Evolutionary conservation across 2,113 vertebrate species (phyloP).

Genomic region (Nannobrachium achirus): DNA sequence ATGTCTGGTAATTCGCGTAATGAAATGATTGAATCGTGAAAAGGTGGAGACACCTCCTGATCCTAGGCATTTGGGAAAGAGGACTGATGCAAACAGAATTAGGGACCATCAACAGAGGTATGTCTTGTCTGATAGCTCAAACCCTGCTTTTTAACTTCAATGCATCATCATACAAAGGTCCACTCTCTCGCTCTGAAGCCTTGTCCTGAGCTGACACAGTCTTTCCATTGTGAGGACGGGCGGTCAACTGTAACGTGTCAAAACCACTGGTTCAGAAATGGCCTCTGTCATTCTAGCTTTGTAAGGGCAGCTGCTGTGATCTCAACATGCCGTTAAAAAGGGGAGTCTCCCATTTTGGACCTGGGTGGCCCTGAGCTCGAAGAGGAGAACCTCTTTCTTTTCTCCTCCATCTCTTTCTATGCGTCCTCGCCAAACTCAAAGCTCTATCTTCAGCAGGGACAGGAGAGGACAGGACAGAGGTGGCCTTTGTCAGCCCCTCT

Average conservation of each 20-base stretch:
- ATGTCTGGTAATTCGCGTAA: neutral
- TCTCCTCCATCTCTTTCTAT: constrained; percentile 28
- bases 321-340: constrained; percentile 27
- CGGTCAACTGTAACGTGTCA: constrained; percentile 49
- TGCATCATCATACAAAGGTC: constrained; percentile 9
- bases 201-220: constrained; percentile 21
- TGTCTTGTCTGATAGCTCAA: neutral
- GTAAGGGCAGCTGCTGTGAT: constrained; percentile 8
- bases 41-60: neutral
- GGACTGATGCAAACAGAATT: neutral
- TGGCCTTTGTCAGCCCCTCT: constrained; percentile 65
- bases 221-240: constrained; percentile 42
- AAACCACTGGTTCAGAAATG: constrained; percentile 41
- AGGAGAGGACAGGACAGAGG: constrained; percentile 60
- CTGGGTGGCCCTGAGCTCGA: constrained; percentile 30
- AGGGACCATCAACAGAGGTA: neutral
- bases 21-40: constrained; percentile 3
- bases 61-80: neutral
- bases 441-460: constrained; percentile 33
- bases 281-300: constrained; percentile 23
- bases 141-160: neutral
- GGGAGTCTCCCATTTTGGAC: constrained; percentile 25
- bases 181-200: constrained; percentile 9
- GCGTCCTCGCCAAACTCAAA: constrained; percentile 49
- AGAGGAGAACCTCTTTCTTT: constrained; percentile 2